Conservation (phyloP, 2,797 vertebrate genomes). For the Phyllotis vaccarum region DNA sequence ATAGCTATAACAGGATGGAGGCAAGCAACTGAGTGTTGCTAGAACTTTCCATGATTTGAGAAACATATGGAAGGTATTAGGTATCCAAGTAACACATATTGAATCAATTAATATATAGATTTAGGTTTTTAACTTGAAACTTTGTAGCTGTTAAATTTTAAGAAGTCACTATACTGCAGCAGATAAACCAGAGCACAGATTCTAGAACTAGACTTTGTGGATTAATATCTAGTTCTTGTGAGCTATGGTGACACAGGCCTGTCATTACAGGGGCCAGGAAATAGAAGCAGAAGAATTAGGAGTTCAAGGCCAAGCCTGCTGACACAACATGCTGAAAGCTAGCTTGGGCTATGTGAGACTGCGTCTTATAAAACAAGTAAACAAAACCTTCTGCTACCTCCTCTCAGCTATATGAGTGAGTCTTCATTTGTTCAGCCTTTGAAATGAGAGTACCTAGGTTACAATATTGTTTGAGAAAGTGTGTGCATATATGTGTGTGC, state of each 20-base stretch:
- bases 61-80: neutral
- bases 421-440: neutral
- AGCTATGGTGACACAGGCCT: neutral
- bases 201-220: neutral
- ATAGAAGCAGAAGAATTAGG: neutral
- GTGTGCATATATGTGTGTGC: neutral
- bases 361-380: neutral
- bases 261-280: neutral
- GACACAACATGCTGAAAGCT: neutral
- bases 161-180: neutral
- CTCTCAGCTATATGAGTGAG: neutral
- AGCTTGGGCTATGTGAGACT: neutral
- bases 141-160: neutral
- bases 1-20: neutral
- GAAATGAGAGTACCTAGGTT: neutral
- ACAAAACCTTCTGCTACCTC: no score
- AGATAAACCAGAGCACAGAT: neutral
- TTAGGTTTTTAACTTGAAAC: neutral
- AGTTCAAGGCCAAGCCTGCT: neutral
- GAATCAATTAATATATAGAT: neutral
- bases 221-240: neutral
- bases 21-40: fast-evolving
- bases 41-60: neutral
- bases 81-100: neutral
- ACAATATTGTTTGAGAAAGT: neutral